Evolutionary conservation across 2,888 invertebrate genomes (phyloP), one percentile per base, ranked within the genome.

Genomic region (Drosophila planitibia): DNA sequence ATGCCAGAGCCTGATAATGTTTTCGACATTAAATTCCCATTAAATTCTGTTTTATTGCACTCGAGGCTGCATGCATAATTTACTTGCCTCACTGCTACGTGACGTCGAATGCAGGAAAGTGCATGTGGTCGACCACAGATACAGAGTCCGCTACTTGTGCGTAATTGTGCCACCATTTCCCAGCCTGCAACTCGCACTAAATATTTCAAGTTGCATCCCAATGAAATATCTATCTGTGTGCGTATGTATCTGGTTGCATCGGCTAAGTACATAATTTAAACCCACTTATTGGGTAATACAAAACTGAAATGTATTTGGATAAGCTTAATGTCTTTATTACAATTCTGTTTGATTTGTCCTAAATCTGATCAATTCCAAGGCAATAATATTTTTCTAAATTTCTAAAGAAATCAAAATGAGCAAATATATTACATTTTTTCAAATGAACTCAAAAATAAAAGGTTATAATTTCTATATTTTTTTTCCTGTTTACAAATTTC

Each of bases 11-110:
- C 74, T 82, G 83, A 83, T 83, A 83, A 86, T 85, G 86, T 81
- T 84, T 84, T 86, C 83, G 76, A 84, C 85, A 85, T 83, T 84
- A 83, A 85, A 86, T 86, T 84, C 79, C 75, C 83, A 84, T 85
- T 85, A 86, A 84, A 84, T 79, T 86, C 82, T 81, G 83, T 84
- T 83, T 83, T 86, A 84, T 84, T 84, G 86, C 82, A 77, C 86
- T 86, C 81, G 70, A 83, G 74, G 72, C 79, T 83, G 86, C 70
- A 86, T 86, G 84, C 84, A 84, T 86, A 86, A 86, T 84, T 84
- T 86, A 80, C 77, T 79, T 58, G 68, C 70, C 70, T 65, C 74
- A 72, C 83, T 71, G 37, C 68, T 74, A 79, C 74, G 73, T 67
- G 72, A 59, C 74, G 70, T 73, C 70, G 81, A 67, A 77, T 79